These are phyloP conservation scores for Bembecia ichneumoniformis DNA, from an alignment of 2,888 invertebrate genomes.

Conservation along the genomic window DNA sequence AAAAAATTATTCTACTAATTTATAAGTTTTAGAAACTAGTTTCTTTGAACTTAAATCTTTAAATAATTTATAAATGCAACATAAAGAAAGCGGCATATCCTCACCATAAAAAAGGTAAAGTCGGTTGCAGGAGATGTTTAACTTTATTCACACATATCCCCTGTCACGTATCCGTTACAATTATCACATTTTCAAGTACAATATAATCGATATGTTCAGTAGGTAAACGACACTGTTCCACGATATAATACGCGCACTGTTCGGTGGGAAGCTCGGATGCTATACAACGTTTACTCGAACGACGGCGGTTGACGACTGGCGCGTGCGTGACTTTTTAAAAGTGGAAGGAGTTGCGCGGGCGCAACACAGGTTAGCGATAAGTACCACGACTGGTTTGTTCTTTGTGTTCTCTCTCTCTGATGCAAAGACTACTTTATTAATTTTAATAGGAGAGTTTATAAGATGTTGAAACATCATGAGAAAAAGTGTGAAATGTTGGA, in stretches of 20 bases:
- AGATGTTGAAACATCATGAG: too few relatives aligned
- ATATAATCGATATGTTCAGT: not conserved
- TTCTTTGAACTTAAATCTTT: too few relatives aligned
- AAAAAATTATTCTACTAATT: too few relatives aligned
- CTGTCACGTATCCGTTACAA: not conserved
- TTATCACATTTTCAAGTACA: not conserved
- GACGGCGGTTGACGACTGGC: conserved; percentile 49
- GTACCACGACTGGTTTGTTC: conserved; percentile 47
- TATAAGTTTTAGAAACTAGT: too few relatives aligned
- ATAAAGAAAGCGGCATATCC: not conserved
- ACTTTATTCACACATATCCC: not conserved
- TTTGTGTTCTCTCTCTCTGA: conserved; percentile 10
- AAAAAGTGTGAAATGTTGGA: too few relatives aligned
- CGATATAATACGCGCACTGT: conserved; percentile 34
- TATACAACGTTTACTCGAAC: conserved; percentile 19
- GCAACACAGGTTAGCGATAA: conserved; percentile 27
- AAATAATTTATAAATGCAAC: too few relatives aligned
- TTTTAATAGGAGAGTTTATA: too few relatives aligned
- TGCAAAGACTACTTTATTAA: not conserved
- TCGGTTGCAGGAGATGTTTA: not conserved
- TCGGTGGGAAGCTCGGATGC: conserved; percentile 16
- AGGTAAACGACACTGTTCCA: conserved; percentile 35
- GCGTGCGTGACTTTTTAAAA: conserved; percentile 4
- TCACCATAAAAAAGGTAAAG: not conserved
- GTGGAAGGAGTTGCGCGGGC: conserved; percentile 14